Base-by-base conservation (phyloP, 2,797 vertebrate species). In the Takifugu rubripes region DNA sequence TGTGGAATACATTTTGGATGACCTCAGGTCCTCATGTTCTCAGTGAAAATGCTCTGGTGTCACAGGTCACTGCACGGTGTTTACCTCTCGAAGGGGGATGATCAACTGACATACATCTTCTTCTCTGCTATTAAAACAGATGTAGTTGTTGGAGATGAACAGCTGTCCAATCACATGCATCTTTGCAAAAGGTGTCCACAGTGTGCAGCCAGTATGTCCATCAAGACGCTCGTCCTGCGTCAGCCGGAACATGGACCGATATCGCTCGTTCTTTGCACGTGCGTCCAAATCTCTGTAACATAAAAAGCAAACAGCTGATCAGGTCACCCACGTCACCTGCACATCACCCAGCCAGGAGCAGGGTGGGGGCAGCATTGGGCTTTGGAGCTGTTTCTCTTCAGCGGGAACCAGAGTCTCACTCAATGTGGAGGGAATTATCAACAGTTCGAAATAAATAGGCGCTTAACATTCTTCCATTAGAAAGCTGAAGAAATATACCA, bases 91-190 rank as follows among this genome's bases (percentile, higher is more conserved):
- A 33, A 99, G 92, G 0, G 97, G 97, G 70, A 99, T 96, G 80
- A 98, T 97, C 25, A 99, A 94, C 50, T 95, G 93, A 84, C 96
- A 98, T 0, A 94, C 87, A 3, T 97, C 95, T 52, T 96, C 96
- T 49, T 96, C 94, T 56, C 91, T 91, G 87, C 96, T 99, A 81
- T 92, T 92, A 21, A 99, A 99, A 73, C 97, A 99, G 82, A 99
- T 95, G 78, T 98, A 99, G 77, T 96, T 98, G 84, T 94, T 95
- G 78, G 97, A 99, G 82, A 99, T 95, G 82, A 95, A 99, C 89
- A 99, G 94, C 87, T 97, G 96, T 15, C 97, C 97, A 0, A 92
- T 89, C 49, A 97, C 94, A 51, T 99, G 97, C 87, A 93, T 95
- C 85, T 99, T 99, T 49, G 91, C 92, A 56, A 98, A 99, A 0